These are phyloP conservation scores for Parasteatoda tepidariorum DNA, from an alignment of 1,140 invertebrate species.

Conservation along the genomic window DNA sequence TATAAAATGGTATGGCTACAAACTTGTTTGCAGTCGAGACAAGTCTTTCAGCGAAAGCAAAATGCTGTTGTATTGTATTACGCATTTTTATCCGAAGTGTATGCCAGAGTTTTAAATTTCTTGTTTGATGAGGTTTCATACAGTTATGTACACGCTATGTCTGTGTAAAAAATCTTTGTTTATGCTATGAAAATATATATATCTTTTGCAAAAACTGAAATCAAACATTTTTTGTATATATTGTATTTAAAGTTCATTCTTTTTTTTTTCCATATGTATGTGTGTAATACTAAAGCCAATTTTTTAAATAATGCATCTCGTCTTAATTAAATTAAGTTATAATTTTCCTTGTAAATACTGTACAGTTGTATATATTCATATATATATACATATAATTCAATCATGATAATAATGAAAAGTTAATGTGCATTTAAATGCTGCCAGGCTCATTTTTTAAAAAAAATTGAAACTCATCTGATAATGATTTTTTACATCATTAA, in stretches of 20 bases:
- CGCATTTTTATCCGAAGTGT: conserved; percentile 60
- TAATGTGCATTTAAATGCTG: conserved; percentile 59
- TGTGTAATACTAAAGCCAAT: conserved; percentile 54
- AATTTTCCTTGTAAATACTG: conserved; percentile 54
- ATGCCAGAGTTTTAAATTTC: conserved; percentile 54
- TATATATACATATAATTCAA: no score
- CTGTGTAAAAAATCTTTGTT: conserved; percentile 10
- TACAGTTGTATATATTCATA: conserved; percentile 59
- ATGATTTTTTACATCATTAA: conserved; percentile 45
- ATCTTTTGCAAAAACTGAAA: conserved; percentile 55
- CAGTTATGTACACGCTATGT: conserved; percentile 24
- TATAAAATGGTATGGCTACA: no score
- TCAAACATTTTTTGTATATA: conserved; percentile 60
- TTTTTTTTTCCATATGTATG: conserved; percentile 45
- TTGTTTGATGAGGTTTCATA: conserved; percentile 54
- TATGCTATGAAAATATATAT: conserved; percentile 39
- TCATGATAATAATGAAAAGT: conserved; percentile 27
- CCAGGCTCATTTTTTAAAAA: conserved; percentile 50
- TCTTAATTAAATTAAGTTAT: conserved; percentile 22
- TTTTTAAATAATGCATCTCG: conserved; percentile 47
- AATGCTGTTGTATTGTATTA: conserved; percentile 48
- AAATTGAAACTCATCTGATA: conserved; percentile 44
- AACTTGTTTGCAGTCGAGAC: conserved; percentile 26
- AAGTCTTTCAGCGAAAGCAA: conserved; percentile 59
- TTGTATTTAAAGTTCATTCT: conserved; percentile 57